phyloP scores from a whole-genome alignment of 2,888 invertebrate species.

The Nomada fucata region DNA sequence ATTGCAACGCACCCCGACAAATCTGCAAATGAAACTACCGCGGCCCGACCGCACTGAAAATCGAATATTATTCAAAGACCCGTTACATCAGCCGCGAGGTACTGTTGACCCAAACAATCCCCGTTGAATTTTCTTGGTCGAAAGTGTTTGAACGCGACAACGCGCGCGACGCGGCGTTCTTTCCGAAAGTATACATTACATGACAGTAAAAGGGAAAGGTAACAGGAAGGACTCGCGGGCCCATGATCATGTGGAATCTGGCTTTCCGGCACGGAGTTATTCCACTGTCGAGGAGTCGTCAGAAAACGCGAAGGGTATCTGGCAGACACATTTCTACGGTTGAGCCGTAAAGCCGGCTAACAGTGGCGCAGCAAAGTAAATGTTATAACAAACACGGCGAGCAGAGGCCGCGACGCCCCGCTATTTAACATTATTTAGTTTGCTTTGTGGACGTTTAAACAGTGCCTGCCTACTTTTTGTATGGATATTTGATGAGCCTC shows the following conservation, averaged over 20 bases:
- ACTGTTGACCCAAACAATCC: slow-evolving; percentile 22
- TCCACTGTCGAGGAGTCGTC: slow-evolving; percentile 72
- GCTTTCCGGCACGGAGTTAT: slow-evolving; percentile 61
- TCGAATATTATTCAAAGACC: neutral
- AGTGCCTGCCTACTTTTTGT: slow-evolving; percentile 79
- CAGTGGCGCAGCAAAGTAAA: slow-evolving; percentile 82
- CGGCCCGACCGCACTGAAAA: neutral
- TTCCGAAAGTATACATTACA: neutral
- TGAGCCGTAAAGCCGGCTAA: slow-evolving; percentile 78
- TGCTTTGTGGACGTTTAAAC: slow-evolving; percentile 83
- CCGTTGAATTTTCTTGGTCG: neutral
- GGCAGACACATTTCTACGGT: slow-evolving; percentile 80
- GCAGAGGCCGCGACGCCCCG: slow-evolving; percentile 78
- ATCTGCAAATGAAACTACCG: neutral
- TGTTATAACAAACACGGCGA: slow-evolving; percentile 82
- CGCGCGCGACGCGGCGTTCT: neutral
- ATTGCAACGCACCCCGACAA: neutral
- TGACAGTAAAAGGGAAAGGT: neutral
- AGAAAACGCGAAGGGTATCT: slow-evolving; percentile 79
- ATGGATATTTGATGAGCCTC: slow-evolving; percentile 78
- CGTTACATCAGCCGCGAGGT: neutral
- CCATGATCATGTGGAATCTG: slow-evolving; percentile 29
- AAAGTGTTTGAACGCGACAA: neutral
- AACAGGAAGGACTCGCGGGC: slow-evolving; percentile 19
- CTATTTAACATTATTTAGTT: slow-evolving; percentile 83